Evolutionary conservation across 2,113 vertebrate species (phyloP), one percentile per base, ranked within the genome.

Genomic region (Cairina moschata): DNA sequence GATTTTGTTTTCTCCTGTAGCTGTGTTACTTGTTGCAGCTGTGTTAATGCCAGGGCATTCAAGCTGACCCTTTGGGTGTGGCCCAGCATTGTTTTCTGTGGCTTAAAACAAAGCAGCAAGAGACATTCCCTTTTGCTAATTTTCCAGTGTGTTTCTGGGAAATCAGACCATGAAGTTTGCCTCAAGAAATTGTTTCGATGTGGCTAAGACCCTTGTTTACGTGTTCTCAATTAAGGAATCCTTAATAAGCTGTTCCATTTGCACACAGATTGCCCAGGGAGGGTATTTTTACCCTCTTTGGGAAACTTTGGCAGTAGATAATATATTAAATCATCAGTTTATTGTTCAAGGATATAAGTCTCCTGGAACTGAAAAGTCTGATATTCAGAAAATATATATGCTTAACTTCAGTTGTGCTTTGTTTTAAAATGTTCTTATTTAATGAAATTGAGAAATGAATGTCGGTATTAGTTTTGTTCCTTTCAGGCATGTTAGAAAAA

Each of bases 101-200:
- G 95, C 71, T 88, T 80, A 50, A 95, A 96, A 97, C 87, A 96
- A 97, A 97, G 91, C 81, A 95, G 88, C 50, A 56, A 60, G 83
- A 97, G 94, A 87, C 38, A 17, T 94, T 95, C 81, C 26, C 91
- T 96, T 95, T 95, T 97, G 75, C 81, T 95, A 50, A 44, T 84
- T 97, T 97, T 97, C 96, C 96, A 98, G 80, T 87, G 83, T 0
- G 1, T 96, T 98, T 98, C 95, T 97, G 97, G 96, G 97, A 98
- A 98, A 83, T 95, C 77, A 97, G 90, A 95, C 96, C 94, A 84
- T 93, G 83, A 95, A 96, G 79, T 96, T 97, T 97, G 96, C 95
- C 96, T 95, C 78, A 86, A 97, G 97, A 97, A 95, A 97, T 91
- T 69, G 90, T 89, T 95, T 95, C 55, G 71, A 32, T 97, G 96